Evolutionary conservation across 92 coral and sea anemone genomes (phyloP), one percentile per base, ranked within the genome.

Genomic region (Galaxea fascicularis): DNA sequence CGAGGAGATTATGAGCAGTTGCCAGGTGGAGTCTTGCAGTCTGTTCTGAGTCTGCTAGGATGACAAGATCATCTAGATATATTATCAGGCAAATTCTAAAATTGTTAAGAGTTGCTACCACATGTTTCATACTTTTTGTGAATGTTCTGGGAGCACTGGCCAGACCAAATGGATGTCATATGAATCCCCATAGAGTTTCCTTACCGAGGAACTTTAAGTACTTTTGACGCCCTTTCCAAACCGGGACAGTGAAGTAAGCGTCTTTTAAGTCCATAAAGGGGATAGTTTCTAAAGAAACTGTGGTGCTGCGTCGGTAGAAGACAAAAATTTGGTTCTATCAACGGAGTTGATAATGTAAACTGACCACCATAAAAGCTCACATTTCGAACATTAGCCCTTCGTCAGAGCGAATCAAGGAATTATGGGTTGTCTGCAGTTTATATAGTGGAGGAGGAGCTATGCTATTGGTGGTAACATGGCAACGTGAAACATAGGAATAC

Each of bases 261-360:
- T 88, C 92, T 67, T 88, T 83, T 7, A 88, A 35, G 73, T 88
- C 91, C 72, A 88, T n/a, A n/a, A n/a, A n/a, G n/a, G n/a, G n/a
- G n/a, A n/a, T n/a, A n/a, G n/a, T n/a, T n/a, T n/a, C n/a, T n/a
- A n/a, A n/a, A n/a, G n/a, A n/a, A n/a, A n/a, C n/a, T n/a, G n/a
- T n/a, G n/a, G n/a, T n/a, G n/a, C n/a, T n/a, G n/a, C n/a, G n/a
- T n/a, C n/a, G n/a, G n/a, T n/a, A n/a, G n/a, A n/a, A n/a, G n/a
- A n/a, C n/a, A n/a, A n/a, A n/a, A n/a, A n/a, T n/a, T n/a, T n/a
- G n/a, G n/a, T n/a, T n/a, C n/a, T n/a, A n/a, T n/a, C n/a, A n/a
- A n/a, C n/a, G n/a, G n/a, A n/a, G n/a, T n/a, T n/a, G n/a, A n/a
- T n/a, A n/a, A n/a, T n/a, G n/a, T n/a, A n/a, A n/a, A n/a, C n/a